These are phyloP conservation scores for Atethmia centrago DNA, from an alignment of 2,888 invertebrate genomes.

Conservation along the genomic window DNA sequence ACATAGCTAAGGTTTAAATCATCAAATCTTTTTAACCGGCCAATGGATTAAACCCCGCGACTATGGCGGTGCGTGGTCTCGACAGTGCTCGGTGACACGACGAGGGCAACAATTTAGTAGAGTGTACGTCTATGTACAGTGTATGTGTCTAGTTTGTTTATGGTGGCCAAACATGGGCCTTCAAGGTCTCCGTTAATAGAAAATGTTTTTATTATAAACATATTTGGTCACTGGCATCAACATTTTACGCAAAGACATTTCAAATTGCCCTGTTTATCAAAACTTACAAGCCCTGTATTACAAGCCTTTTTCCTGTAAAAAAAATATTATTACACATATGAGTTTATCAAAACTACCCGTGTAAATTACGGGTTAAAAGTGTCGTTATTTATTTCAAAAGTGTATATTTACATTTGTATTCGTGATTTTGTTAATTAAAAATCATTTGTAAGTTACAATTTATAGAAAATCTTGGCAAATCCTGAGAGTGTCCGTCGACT, in stretches of 20 bases:
- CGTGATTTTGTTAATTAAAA: no score
- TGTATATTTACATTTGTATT: no score
- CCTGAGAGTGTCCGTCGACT: no score
- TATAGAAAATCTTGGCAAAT: no score
- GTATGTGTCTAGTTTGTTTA: background rate
- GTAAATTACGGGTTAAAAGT: no score
- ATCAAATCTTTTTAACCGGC: constrained; percentile 15
- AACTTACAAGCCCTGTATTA: no score
- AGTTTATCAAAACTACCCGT: no score
- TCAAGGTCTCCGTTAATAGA: constrained; percentile 11
- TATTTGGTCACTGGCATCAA: constrained; percentile 1
- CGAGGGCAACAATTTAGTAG: constrained; percentile 13
- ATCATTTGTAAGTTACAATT: no score
- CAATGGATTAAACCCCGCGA: constrained; percentile 27
- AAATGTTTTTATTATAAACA: background rate
- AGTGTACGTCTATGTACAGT: constrained; percentile 1
- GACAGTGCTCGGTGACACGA: constrained; percentile 36
- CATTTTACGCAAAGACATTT: background rate
- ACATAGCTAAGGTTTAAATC: constrained; percentile 10
- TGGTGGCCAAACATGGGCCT: background rate
- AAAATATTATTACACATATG: no score
- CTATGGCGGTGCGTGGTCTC: background rate
- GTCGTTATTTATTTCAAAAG: no score
- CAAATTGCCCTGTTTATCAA: no score
- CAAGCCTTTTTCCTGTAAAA: no score